Evolutionary conservation across 2,888 invertebrate species (phyloP).

Genomic region (Caenorhabditis sp.): DNA sequence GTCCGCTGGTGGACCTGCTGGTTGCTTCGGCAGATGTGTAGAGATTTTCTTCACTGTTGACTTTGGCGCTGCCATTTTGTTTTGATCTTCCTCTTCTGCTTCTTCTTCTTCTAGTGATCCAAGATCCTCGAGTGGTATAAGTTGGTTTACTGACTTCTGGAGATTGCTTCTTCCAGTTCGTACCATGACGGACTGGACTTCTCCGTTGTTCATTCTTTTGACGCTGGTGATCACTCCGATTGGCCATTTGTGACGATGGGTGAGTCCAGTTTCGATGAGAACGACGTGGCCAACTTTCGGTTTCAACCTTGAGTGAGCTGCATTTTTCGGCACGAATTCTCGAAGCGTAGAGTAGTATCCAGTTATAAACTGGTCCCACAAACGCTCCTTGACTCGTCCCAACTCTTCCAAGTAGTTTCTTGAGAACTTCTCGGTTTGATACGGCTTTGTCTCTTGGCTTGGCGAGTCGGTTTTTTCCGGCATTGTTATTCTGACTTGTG

Average conservation of each 20-base stretch:
- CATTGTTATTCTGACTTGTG: neutral
- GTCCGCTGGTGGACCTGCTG: no score
- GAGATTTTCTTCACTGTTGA: no score
- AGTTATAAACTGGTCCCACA: neutral
- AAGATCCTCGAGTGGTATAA: neutral
- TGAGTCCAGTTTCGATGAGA: neutral
- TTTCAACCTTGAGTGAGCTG: no score
- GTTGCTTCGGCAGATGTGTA: no score
- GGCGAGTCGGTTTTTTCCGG: neutral
- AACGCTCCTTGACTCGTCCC: neutral
- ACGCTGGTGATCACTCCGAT: neutral
- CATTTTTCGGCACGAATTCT: neutral
- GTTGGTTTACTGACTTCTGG: constrained; percentile 10
- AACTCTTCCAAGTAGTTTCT: neutral
- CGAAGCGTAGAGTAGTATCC: neutral
- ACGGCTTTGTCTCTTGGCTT: neutral
- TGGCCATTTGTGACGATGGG: constrained; percentile 11
- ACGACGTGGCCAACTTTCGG: neutral
- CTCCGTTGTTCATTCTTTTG: neutral
- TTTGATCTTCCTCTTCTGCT: no score
- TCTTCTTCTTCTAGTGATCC: no score
- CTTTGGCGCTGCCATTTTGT: no score
- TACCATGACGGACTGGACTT: neutral
- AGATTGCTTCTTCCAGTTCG: neutral
- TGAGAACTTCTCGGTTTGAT: neutral